Evolutionary conservation across 37 sponge, comb jelly and placozoan species (phyloP), one percentile per base, ranked within the genome.

Genomic region (Bolinopsis microptera): DNA sequence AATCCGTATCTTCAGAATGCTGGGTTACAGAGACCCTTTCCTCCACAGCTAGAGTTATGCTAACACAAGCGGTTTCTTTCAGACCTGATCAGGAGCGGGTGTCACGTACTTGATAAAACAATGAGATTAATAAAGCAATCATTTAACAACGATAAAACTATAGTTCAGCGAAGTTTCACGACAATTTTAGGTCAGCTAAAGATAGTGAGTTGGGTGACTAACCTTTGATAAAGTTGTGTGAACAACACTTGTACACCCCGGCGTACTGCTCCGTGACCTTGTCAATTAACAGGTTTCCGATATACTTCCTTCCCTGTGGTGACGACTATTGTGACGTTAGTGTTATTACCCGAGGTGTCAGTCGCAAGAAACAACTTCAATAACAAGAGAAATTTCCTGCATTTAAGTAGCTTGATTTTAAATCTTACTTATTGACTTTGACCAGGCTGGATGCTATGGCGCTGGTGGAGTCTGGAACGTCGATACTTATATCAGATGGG

Each of bases 371-470:
- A n/a, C n/a, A n/a, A n/a, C n/a, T n/a, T 48, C 13, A 48, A 48
- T 18, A 48, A 48, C 61, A 48, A 48, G 61, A n/a, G 61, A 48
- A 48, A 48, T 48, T 5, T 48, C 61, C 9, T 48, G 61, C 13
- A 48, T 48, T 48, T 18, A 48, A 48, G 13, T n/a, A n/a, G n/a
- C n/a, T n/a, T n/a, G n/a, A n/a, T n/a, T n/a, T n/a, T n/a, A n/a
- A n/a, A 22, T 30, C 90, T 86, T 41, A 86, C 90, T 86, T 86
- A 48, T 86, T 86, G 90, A 86, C 90, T 86, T 86, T 86, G 28
- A 86, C 90, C 0, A 86, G 90, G 39, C 90, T 86, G 61, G 90
- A 86, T 2, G 90, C 35, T 3, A 86, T 38, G 61, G 90, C 41
- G 35, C 90, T 86, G 41, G 27, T 39, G 25, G 41, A 39, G 61